Conservation (phyloP, 2,113 vertebrate genomes). For the Melanerpes aurifrons region DNA sequence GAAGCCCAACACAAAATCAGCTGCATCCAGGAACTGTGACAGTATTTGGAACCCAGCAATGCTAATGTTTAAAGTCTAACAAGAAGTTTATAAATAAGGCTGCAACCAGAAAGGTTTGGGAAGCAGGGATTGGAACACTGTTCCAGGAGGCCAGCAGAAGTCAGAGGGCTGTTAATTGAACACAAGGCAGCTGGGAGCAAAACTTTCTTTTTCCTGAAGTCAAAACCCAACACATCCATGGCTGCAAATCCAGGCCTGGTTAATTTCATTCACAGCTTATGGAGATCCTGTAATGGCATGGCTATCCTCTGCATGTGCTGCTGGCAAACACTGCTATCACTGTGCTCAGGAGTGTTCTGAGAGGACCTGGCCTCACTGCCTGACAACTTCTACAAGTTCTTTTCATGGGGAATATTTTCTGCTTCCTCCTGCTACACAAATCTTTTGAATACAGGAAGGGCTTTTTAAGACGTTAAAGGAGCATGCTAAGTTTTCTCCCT, state of each 20-base stretch:
- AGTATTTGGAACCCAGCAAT: background rate
- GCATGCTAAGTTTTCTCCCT: background rate
- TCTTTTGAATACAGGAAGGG: background rate
- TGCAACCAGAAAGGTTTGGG: background rate
- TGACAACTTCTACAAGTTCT: background rate
- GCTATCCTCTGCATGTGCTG: background rate
- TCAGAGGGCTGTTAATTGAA: background rate
- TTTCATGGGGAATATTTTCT: background rate
- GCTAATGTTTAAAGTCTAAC: slow-evolving; percentile 4
- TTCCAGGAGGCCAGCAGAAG: background rate
- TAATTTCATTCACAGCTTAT: slow-evolving; percentile 7
- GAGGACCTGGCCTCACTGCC: background rate
- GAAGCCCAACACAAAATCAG: background rate
- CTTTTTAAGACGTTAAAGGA: background rate
- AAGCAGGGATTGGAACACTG: background rate
- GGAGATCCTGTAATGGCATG: background rate
- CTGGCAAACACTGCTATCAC: background rate
- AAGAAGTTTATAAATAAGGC: slow-evolving; percentile 9
- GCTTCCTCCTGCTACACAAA: background rate
- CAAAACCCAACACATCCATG: background rate
- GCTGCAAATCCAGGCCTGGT: background rate
- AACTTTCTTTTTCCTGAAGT: background rate
- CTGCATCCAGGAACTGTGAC: background rate
- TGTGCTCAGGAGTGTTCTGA: background rate
- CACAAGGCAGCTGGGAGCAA: background rate